Percentiles rank a stretch among this genome's conserved stretches.
Conservation (phyloP, 2,888 invertebrate genomes). For the Acanthosepion lycidas region DNA sequence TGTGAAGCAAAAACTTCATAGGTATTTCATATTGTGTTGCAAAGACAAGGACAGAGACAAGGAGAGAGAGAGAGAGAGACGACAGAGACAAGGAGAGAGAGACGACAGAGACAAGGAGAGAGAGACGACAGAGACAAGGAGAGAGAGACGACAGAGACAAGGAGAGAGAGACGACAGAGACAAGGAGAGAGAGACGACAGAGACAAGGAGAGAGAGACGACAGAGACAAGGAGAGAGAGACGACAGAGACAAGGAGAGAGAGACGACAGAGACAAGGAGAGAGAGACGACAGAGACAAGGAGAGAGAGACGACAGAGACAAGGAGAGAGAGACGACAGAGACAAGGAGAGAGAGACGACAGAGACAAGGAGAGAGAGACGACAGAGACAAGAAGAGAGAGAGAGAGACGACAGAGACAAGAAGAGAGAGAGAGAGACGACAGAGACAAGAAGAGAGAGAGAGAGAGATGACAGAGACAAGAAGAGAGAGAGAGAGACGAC, state of each 20-base stretch:
- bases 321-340: background rate
- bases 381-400: background rate
- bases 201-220: background rate
- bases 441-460: slow-evolving; percentile 45
- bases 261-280: background rate
- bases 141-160: background rate
- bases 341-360: background rate
- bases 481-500: too few species aligned
- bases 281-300: background rate
- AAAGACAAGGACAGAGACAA: too few species aligned
- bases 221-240: too few species aligned
- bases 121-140: background rate
- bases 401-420: background rate
- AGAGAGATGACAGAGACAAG: background rate
- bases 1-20: too few species aligned
- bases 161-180: background rate
- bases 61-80: background rate
- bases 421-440: too few species aligned
- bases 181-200: background rate
- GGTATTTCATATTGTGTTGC: too few species aligned
- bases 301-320: background rate
- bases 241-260: too few species aligned
- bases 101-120: too few species aligned
- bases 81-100: too few species aligned
- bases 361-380: background rate